Evolutionary conservation across 2,888 invertebrate genomes (phyloP), one percentile per base, ranked within the genome.

Genomic region (Drosophila anomelani): DNA sequence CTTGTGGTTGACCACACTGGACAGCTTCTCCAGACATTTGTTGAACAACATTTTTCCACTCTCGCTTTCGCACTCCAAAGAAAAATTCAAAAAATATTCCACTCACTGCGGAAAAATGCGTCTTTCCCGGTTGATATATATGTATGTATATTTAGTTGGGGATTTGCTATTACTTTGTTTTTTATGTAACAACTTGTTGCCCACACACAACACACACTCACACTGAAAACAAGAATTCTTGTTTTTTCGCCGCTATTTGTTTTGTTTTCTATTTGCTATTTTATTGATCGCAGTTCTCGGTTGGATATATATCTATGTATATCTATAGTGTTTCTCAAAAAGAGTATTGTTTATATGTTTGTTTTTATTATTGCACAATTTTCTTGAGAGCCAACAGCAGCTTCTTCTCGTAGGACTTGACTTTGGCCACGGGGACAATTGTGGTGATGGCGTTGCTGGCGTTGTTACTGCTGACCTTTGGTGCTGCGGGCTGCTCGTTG

Each of bases 1-100:
- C 46, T 90, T 90, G 46, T 87, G 72, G 26, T 89, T 79, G n/a
- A 89, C 87, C 61, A 81, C 85, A 46, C 90, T 91, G 76, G 91
- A 90, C 66, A 93, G 80, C 84, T 93, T 93, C 51, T 90, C 87
- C 47, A 92, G 82, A 77, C 91, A 93, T 77, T 93, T 93, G 73
- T 92, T 92, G 75, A 93, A 92, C 74, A 93, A 88, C 89, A 88
- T 90, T 86, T 85, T 80, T 5, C n/a, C 49, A 54, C 47, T 53
- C 38, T 49, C 20, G 54, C 41, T 53, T 56, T 39, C 9, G 38
- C 66, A 68, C 47, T 43, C 20, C 47, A 60, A 56, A 56, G 41
- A 46, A 38, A 56, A 51, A 26, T 6, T 12, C 26, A 20, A 38
- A 47, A 32, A 43, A 41, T 67, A 64, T 68, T 68, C 71, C 67